A percentile compares a stretch with the other conserved stretches of the same genome.
These are phyloP conservation scores for Harlomillsia oculata DNA, from an alignment of 1,140 invertebrate genomes.

Conservation along the genomic window DNA sequence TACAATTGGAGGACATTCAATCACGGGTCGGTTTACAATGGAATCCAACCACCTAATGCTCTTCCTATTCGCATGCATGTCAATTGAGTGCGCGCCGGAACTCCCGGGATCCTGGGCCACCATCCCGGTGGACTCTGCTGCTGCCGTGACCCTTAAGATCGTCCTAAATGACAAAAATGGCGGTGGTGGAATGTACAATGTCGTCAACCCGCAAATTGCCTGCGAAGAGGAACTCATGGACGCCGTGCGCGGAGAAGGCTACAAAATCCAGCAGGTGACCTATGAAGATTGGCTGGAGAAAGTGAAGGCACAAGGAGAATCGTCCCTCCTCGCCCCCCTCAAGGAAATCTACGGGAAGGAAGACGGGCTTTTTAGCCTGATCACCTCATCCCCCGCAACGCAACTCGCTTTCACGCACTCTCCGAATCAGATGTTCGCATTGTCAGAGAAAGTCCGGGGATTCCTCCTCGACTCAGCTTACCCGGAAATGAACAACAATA, in stretches of 20 bases:
- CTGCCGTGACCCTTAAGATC: not conserved
- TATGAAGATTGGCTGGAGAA: not conserved
- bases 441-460: not conserved
- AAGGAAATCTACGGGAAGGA: constrained; percentile 1
- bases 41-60: constrained; percentile 8
- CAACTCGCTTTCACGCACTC: not conserved
- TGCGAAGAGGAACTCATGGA: not conserved
- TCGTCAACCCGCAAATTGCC: not conserved
- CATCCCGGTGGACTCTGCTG: not conserved
- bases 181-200: not conserved
- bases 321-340: not conserved
- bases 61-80: constrained; percentile 1
- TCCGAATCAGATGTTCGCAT: not conserved
- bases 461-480: not conserved
- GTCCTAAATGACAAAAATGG: not conserved
- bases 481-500: no score
- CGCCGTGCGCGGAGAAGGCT: not conserved
- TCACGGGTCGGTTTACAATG: not conserved
- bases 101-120: not conserved
- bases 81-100: not conserved
- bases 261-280: not conserved
- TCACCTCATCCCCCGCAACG: not conserved
- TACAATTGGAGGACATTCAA: constrained; percentile 7
- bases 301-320: not conserved
- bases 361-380: not conserved